Base-by-base conservation (phyloP, 1,140 invertebrate genomes). In the Drosophila insularis region DNA sequence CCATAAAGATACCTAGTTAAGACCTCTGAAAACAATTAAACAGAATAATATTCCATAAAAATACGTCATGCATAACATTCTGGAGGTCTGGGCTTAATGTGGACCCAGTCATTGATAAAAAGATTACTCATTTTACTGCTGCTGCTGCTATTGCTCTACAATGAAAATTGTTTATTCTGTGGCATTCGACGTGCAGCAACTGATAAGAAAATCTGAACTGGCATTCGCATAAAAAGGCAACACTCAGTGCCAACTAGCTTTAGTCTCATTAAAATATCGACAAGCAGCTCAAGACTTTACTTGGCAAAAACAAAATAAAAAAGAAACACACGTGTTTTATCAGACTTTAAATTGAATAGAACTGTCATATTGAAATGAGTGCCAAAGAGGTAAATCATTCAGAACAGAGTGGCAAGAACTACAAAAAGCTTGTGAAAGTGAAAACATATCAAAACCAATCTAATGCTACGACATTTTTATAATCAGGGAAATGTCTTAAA, bases 41-140 rank as follows among this genome's bases (percentile, higher is more conserved):
- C 10, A 11, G 11, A 58, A 58, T 19, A 58, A 37, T 58, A 19
- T 19, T 19, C 55, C 55, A 31, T 17, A 50, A 50, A 46, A 58
- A 4, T 58, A 35, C 23, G 55, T 58, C 55, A 58, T 58, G 31
- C 55, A 37, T 35, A 32, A 23, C n/a, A 55, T 55, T 55, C 53
- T 31, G 11, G 8, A 14, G 43, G 17, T 21, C 19, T 32, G 11
- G 27, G 54, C 14, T 35, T 37, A 37, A 19, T 40, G 35, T 50
- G 39, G 39, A 31, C 19, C 50, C 31, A 21, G 3, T 31, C 14
- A 11, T 23, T 70, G 68, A 70, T 69, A 69, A 58, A 7, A n/a
- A 70, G 72, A 76, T 84, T 84, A 84, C 81, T 84, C 81, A 85
- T 63, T 60, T 39, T 67, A 35, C 5, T 4, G 55, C 55, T 56